Percentiles rank a stretch among this genome's conserved stretches.
phyloP scores from a whole-genome alignment of 2,888 invertebrate genomes.

The Noctua fimbriata region DNA sequence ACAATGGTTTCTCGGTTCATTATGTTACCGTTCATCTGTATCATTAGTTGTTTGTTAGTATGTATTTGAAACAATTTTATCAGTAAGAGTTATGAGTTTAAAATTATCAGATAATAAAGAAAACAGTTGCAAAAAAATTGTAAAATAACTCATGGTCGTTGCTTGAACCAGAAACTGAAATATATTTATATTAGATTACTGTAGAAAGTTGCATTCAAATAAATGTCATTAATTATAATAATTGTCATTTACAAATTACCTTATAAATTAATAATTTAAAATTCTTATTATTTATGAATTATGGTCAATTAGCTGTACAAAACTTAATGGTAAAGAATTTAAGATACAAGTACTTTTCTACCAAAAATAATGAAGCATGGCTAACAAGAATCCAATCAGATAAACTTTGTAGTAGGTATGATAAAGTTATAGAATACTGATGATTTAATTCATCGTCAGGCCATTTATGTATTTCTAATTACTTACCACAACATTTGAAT shows the following conservation, averaged over 20 bases:
- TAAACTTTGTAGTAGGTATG: background rate
- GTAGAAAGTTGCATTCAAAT: background rate
- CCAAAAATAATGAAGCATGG: background rate
- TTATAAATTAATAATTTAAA: background rate
- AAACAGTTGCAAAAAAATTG: background rate
- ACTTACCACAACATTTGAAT: background rate
- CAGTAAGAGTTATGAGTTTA: slow-evolving; percentile 20
- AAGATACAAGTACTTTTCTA: background rate
- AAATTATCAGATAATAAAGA: slow-evolving; percentile 4
- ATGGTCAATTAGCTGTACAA: background rate
- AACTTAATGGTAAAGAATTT: background rate
- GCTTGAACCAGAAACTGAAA: slow-evolving; percentile 15
- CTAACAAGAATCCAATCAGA: background rate
- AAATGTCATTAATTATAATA: background rate
- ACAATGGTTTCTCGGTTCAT: slow-evolving; percentile 32
- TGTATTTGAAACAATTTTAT: slow-evolving; percentile 32
- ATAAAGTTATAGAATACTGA: slow-evolving; percentile 8
- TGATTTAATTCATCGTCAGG: slow-evolving; percentile 13
- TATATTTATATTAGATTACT: background rate
- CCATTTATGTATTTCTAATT: slow-evolving; percentile 12
- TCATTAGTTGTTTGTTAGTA: slow-evolving; percentile 13
- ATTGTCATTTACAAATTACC: background rate
- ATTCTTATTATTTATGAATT: background rate
- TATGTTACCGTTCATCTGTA: slow-evolving; percentile 23
- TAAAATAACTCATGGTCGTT: background rate